Evolutionary conservation across 1,140 invertebrate species (phyloP).

Genomic region (Lordiphosa mommai): DNA sequence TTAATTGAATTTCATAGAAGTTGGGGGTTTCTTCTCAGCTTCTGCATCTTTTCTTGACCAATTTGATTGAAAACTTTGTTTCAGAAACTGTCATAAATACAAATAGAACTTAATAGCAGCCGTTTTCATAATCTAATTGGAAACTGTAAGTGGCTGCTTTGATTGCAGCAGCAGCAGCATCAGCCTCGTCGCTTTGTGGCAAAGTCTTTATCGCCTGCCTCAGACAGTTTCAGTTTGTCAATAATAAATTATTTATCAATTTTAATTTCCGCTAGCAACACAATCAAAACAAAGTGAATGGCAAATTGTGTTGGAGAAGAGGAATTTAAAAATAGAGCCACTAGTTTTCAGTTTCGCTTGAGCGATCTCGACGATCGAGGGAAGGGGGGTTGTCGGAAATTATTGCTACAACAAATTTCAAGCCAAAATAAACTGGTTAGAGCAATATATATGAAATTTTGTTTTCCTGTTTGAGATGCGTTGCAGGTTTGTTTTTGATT

Average conservation of each 20-base stretch:
- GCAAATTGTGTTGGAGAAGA: constrained; percentile 16
- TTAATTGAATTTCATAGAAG: too few relatives aligned
- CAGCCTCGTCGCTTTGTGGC: background rate
- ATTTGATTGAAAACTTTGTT: too few relatives aligned
- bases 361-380: background rate
- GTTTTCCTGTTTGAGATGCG: constrained; percentile 6
- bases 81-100: too few relatives aligned
- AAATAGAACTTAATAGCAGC: too few relatives aligned
- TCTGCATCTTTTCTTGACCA: too few relatives aligned
- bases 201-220: background rate
- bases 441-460: constrained; percentile 17
- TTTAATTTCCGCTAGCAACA: constrained; percentile 50
- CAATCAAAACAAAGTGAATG: constrained; percentile 31
- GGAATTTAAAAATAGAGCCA: constrained; percentile 20
- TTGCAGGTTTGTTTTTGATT: constrained; percentile 4
- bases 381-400: constrained; percentile 22
- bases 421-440: constrained; percentile 28
- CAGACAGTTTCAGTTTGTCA: constrained; percentile 31
- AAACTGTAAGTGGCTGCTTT: too few relatives aligned
- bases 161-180: background rate
- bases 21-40: too few relatives aligned
- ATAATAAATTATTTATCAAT: constrained; percentile 61
- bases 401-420: constrained; percentile 29
- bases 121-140: too few relatives aligned
- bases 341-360: constrained; percentile 14